Evolutionary conservation across 2,888 invertebrate species (phyloP).

Genomic region (Archips crataeganus): DNA sequence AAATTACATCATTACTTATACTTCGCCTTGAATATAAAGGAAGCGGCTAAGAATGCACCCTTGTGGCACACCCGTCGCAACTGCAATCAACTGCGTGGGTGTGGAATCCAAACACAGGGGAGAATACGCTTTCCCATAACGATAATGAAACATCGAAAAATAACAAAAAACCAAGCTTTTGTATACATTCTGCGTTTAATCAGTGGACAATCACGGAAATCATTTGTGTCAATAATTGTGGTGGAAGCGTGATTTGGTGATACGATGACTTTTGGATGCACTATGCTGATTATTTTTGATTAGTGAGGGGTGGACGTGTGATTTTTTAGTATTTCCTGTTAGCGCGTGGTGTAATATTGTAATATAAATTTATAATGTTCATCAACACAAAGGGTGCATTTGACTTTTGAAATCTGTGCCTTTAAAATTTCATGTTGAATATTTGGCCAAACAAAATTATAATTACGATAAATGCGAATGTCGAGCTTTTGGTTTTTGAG

Average conservation of each 20-base stretch:
- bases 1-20: conserved; percentile 8
- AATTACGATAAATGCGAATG: background rate
- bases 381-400: background rate
- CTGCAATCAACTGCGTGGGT: conserved; percentile 83
- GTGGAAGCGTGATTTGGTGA: conserved; percentile 57
- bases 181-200: conserved; percentile 69
- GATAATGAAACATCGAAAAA: conserved; percentile 79
- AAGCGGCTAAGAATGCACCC: conserved; percentile 73
- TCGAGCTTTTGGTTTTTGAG: no score
- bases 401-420: background rate
- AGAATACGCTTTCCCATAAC: conserved; percentile 75
- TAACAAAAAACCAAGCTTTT: conserved; percentile 69
- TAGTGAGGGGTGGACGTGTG: conserved; percentile 52
- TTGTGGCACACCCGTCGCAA: conserved; percentile 75
- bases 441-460: background rate
- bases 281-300: conserved; percentile 61
- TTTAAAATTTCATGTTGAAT: background rate
- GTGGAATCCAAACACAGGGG: conserved; percentile 82
- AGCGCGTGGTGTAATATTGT: background rate
- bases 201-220: conserved; percentile 72
- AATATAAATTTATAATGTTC: background rate
- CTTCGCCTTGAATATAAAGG: conserved; percentile 58
- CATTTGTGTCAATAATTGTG: conserved; percentile 73
- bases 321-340: conserved; percentile 44
- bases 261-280: conserved; percentile 58